Evolutionary conservation across 1,140 invertebrate species (phyloP), one percentile per base, ranked within the genome.

Genomic region (Thaumatotibia leucotreta): DNA sequence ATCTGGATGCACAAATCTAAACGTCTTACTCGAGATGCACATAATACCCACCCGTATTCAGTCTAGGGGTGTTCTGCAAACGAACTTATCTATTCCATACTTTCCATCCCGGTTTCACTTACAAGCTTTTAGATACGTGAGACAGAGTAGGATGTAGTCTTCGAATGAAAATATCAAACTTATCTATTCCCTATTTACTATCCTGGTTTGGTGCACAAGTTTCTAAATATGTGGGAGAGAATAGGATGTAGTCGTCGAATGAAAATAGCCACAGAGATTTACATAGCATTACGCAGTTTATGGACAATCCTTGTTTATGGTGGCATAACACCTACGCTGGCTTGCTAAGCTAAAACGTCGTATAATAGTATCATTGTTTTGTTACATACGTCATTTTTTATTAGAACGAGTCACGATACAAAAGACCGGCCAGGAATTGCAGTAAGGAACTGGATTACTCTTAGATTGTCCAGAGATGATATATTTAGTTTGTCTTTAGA

Each of bases 281-380:
- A 61, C 39, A 62, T 62, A 31, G 45, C 33, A 52, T 49, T 62
- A 35, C 27, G 52, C 29, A 69, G 64, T 69, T 49, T 67, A 64
- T 66, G 50, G 63, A 64, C 70, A 68, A 72, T 72, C 62, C 64
- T 66, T 29, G 27, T 72, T 72, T 72, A 72, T 67, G 61, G 66
- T 29, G 17, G 49, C 64, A 68, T 68, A 50, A 72, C 70, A 68
- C 70, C 70, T 65, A 72, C 70, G 62, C 65, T 32, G 29, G 50
- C 50, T 63, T 23, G 58, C 64, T 61, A 49, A 52, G 39, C n/a
- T 8, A 39, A 45, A 45, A 45, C 5, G 39, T 0, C 0, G 39
- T 45, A 20, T 20, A 0, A 9, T 6, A 5, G 20, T 45, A 20
- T 4, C 1, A 20, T n/a, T 0, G 0, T 45, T 8, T 9, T 20